Percentiles rank a stretch among this genome's conserved stretches.
These are phyloP conservation scores for Suncus etruscus DNA, from an alignment of 2,113 vertebrate species.

Conservation along the genomic window DNA sequence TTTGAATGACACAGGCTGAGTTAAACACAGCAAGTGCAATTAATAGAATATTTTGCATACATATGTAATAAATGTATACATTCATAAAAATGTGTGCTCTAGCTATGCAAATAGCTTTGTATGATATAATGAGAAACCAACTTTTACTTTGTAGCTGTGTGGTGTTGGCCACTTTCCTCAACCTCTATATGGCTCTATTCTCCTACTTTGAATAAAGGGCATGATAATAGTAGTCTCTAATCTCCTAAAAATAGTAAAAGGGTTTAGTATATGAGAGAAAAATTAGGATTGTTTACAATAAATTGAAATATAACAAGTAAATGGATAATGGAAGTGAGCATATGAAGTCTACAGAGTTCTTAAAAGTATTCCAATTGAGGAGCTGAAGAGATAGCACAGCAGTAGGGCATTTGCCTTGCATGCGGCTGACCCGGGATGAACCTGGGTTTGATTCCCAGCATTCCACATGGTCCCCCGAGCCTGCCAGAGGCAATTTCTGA, in stretches of 20 bases:
- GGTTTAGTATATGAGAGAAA: neutral
- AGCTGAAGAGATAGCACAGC: too few relatives aligned
- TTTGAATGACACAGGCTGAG: neutral
- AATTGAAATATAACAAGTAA: neutral
- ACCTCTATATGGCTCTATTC: neutral
- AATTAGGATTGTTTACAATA: neutral
- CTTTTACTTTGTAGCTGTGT: neutral
- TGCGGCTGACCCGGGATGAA: too few relatives aligned
- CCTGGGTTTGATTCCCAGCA: too few relatives aligned
- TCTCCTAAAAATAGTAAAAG: neutral
- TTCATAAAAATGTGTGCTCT: neutral
- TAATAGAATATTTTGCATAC: neutral
- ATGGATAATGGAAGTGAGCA: too few relatives aligned
- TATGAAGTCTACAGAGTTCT: too few relatives aligned
- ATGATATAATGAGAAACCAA: neutral
- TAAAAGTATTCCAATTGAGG: too few relatives aligned
- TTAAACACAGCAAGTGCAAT: neutral
- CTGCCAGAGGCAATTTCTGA: too few relatives aligned
- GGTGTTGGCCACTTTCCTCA: neutral
- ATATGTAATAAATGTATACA: neutral
- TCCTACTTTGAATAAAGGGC: constrained; percentile 39
- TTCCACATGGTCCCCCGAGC: too few relatives aligned
- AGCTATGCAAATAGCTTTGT: neutral
- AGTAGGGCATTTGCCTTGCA: too few relatives aligned
- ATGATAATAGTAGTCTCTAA: neutral